These are phyloP conservation scores for Limnephilus marmoratus DNA, from an alignment of 2,888 invertebrate species.

Conservation along the genomic window DNA sequence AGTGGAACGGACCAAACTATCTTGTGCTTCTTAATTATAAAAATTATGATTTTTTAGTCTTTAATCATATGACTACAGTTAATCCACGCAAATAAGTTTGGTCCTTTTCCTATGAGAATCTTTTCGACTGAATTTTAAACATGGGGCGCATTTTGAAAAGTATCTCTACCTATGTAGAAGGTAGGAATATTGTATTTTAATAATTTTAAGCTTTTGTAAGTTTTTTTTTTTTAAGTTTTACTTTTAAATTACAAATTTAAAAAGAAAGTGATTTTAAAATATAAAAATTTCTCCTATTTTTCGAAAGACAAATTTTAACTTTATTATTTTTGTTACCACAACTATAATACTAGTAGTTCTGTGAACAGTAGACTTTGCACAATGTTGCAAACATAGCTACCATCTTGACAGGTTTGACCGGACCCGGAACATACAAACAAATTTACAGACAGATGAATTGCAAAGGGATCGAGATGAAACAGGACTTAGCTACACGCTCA, in stretches of 20 bases:
- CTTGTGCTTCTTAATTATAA: not conserved
- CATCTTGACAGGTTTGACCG: no score
- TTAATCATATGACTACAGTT: not conserved
- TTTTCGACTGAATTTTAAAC: not conserved
- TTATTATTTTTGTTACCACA: not conserved
- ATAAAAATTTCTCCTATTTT: not conserved
- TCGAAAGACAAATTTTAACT: not conserved
- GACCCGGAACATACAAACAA: no score
- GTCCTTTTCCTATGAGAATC: not conserved
- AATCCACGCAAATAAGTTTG: not conserved
- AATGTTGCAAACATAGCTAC: no score
- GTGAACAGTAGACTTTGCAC: no score
- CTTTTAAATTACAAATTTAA: not conserved
- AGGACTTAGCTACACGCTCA: no score
- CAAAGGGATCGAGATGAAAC: no score
- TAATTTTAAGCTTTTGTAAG: constrained; percentile 33
- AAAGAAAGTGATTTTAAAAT: not conserved
- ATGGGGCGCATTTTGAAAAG: not conserved
- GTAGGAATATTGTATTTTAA: not conserved
- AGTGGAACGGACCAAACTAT: not conserved
- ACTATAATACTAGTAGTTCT: not conserved
- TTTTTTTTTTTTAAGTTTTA: constrained; percentile 2
- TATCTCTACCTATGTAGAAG: not conserved
- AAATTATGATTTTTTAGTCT: not conserved
- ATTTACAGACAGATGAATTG: no score